Evolutionary conservation across 2,888 invertebrate species (phyloP).

Genomic region (Drosophila sordidapex): DNA sequence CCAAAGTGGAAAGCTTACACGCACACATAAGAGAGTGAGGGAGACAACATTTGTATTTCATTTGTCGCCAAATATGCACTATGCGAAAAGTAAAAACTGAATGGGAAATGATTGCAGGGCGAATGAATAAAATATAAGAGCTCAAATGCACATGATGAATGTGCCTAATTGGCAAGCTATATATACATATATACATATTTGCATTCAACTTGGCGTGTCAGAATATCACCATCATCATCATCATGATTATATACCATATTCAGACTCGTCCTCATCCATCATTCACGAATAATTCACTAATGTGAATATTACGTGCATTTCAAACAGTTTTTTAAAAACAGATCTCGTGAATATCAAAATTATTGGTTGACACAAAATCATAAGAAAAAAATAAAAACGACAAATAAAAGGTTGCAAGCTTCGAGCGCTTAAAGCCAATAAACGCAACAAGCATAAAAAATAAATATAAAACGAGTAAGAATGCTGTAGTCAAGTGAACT

Average conservation of each 20-base stretch:
- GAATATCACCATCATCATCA: conserved; percentile 16
- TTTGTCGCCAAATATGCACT: conserved; percentile 14
- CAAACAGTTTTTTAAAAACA: conserved; percentile 20
- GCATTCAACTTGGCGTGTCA: conserved; percentile 24
- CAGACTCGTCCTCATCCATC: conserved; percentile 18
- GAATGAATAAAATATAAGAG: neutral
- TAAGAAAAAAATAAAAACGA: neutral
- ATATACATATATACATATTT: conserved; percentile 15
- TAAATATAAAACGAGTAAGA: neutral
- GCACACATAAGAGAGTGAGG: conserved; percentile 3
- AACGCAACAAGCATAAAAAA: neutral
- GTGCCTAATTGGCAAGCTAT: conserved; percentile 16
- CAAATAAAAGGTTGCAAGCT: neutral
- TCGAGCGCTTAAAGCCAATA: conserved; percentile 1
- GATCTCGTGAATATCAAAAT: conserved; percentile 71
- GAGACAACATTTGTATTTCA: neutral
- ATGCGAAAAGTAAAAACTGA: neutral
- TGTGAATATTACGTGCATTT: conserved; percentile 29
- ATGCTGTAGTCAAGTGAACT: neutral
- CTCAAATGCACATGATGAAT: conserved; percentile 5
- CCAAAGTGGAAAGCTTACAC: conserved; percentile 43
- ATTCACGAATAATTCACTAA: conserved; percentile 17
- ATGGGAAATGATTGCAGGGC: neutral
- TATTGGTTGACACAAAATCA: conserved; percentile 50
- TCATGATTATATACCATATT: neutral